Evolutionary conservation across 2,888 invertebrate species (phyloP), one percentile per base, ranked within the genome.

Genomic region (Atethmia centrago): DNA sequence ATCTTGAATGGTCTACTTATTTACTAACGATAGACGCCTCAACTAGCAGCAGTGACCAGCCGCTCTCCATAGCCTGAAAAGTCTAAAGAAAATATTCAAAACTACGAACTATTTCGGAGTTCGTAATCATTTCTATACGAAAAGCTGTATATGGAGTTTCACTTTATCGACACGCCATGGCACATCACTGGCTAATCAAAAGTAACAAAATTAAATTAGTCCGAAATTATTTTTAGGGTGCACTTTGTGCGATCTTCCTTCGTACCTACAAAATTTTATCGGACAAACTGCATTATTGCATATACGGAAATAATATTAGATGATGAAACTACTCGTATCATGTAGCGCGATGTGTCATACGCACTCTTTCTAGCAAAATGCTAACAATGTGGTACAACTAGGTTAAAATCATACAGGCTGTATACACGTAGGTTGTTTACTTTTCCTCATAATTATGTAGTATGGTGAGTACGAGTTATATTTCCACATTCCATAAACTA

Each of bases 101-200:
- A 49, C 19, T n/a, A 1, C 0, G 8, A n/a, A 42, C 53, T n/a
- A 31, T 47, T 28, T 19, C 4, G 5, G 9, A 14, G 3, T 16
- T 67, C 10, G 0, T 10, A 65, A 49, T 51, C 12, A 28, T 31
- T 42, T 31, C 7, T 31, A 71, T 49, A 10, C 9, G 3, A 19
- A 21, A 42, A 40, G 3, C 2, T 40, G 9, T 42, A 12, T 31
- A 8, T 28, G 16, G 10, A 45, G 1, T n/a, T 51, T 25, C 9
- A 2, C 1, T 59, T 31, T 31, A 63, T 62, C 42, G 61, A 49
- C 8, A 70, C 5, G 19, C 31, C 21, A 62, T n/a, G 14, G 31
- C n/a, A 47, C 71, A 49, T 78, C 79, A 62, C 79, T 69, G n/a
- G n/a, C 25, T 45, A 58, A 25, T 45, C 0, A 55, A 61, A 47